Evolutionary conservation across 1,140 invertebrate genomes (phyloP), one percentile per base, ranked within the genome.

Genomic region (Aculops lycopersici): DNA sequence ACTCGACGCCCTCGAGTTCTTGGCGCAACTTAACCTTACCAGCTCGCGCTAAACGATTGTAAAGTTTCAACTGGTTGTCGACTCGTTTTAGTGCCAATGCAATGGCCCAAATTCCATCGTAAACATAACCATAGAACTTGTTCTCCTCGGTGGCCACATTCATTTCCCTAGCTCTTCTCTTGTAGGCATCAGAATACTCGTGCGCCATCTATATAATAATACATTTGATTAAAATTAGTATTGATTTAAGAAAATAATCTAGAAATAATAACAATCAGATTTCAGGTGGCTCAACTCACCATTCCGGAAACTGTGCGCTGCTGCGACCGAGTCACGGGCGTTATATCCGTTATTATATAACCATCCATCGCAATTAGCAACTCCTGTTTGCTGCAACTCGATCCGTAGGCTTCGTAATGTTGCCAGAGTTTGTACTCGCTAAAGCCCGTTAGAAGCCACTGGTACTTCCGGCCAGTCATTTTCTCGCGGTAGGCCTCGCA

Each of bases 71-170:
- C 43, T 65, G 59, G 47, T 73, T 68, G 0, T 75, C 70, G 21
- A 83, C 78, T 45, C 73, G 71, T 48, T 86, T 74, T 42, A 86
- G 78, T 14, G 80, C 78, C 42, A 83, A 55, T 0, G 83, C 83
- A 41, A 88, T 79, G 1, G 83, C 78, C 86, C 86, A 94, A 42
- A 94, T 78, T 3, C 76, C 81, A 56, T 94, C 86, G 57, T 92
- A 92, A 13, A 84, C 84, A 55, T 92, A 94, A 1, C 83, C 86
- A 54, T 94, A 83, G 55, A 86, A 92, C 38, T 79, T 67, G 14
- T 80, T 88, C 55, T 83, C 90, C 50, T 83, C 75, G 8, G n/a
- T 31, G 24, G 8, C n/a, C 8, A 31, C 24, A n/a, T 31, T 31
- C 24, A 31, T 31, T 0, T 56, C 51, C 3, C 73, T 71, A 39